Conservation (phyloP, 2,113 vertebrate species). For the Amblyornis subalaris region DNA sequence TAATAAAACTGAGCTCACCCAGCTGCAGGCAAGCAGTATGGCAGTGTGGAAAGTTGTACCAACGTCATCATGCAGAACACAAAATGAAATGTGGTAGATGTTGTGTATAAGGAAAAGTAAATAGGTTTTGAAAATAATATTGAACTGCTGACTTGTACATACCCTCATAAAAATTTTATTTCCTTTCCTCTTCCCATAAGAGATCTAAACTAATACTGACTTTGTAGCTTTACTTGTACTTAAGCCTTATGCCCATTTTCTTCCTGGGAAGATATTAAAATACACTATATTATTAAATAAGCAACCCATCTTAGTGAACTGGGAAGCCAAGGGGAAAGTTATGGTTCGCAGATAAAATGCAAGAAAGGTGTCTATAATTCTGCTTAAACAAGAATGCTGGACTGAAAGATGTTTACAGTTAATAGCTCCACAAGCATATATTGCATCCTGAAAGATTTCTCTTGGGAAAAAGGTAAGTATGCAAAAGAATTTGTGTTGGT, state of each 20-base stretch:
- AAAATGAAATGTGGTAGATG: neutral
- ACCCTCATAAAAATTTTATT: neutral
- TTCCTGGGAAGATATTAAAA: neutral
- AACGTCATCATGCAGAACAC: neutral
- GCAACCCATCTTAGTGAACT: neutral
- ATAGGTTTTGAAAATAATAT: neutral
- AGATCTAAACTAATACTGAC: neutral
- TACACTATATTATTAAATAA: conserved; percentile 11
- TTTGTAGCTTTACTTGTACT: neutral
- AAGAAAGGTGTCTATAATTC: neutral
- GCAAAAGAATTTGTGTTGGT: neutral
- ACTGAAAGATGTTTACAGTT: neutral
- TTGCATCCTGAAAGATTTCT: neutral
- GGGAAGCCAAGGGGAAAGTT: neutral
- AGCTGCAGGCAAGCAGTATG: neutral
- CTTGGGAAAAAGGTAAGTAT: neutral
- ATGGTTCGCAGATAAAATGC: neutral
- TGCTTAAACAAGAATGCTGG: neutral
- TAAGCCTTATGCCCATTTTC: neutral
- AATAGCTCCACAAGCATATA: neutral
- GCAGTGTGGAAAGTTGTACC: neutral
- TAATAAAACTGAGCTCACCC: neutral
- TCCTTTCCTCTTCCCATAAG: neutral
- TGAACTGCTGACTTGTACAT: neutral
- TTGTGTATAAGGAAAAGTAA: neutral